Percentiles rank a stretch among this genome's conserved stretches.
Evolutionary conservation across 2,113 vertebrate genomes (phyloP).

Genomic region (Pterocles orientalis): DNA sequence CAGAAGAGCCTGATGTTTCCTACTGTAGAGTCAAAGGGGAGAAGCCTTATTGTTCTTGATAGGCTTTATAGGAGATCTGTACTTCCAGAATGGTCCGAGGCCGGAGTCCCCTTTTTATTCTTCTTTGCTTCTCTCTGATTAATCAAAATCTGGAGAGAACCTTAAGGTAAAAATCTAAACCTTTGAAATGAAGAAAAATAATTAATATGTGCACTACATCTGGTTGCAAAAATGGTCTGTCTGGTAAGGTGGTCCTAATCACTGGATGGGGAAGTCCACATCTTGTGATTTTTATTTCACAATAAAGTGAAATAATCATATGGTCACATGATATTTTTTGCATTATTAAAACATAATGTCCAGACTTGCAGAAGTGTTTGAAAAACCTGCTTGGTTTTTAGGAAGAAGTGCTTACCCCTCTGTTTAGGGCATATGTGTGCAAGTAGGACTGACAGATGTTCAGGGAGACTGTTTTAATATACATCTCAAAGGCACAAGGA

Average conservation of each 20-base stretch:
- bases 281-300: not conserved
- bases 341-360: not conserved
- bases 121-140: not conserved
- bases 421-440: not conserved
- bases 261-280: not conserved
- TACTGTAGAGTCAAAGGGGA: not conserved
- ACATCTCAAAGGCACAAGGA: not conserved
- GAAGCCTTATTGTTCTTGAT: not conserved
- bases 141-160: not conserved
- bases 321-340: not conserved
- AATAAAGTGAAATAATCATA: not conserved
- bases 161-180: not conserved
- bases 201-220: not conserved
- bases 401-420: not conserved
- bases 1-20: not conserved
- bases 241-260: not conserved
- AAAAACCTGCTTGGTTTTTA: not conserved
- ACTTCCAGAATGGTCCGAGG: not conserved
- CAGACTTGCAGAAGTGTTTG: slow-evolving; percentile 3
- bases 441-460: not conserved
- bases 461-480: not conserved
- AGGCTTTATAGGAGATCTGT: not conserved
- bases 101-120: not conserved
- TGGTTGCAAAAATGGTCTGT: not conserved
- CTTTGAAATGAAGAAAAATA: not conserved